Conservation (phyloP, 2,888 invertebrate species). For the Micropterix aruncella region DNA sequence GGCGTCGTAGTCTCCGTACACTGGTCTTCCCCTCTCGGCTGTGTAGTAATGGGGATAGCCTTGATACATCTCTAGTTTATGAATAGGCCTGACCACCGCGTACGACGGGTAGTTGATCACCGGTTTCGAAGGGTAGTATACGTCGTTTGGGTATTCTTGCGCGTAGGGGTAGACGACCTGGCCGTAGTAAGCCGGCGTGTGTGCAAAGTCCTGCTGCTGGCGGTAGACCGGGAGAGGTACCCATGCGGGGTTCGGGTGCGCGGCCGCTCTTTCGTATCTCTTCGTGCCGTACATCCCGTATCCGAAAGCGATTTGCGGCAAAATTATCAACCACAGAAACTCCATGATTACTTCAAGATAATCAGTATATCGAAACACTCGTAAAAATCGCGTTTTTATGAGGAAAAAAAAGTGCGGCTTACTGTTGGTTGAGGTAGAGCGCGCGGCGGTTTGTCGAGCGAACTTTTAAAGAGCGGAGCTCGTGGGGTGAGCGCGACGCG, state of each 20-base stretch:
- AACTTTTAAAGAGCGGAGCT: conserved; percentile 20
- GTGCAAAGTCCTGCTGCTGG: conserved; percentile 1
- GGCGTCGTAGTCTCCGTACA: conserved; percentile 17
- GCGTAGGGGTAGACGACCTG: conserved; percentile 29
- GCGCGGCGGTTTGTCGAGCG: conserved; percentile 26
- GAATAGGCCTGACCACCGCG: conserved; percentile 21
- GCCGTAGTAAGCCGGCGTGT: conserved; percentile 32
- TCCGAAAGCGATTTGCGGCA: conserved; percentile 11
- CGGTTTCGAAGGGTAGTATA: conserved; percentile 33
- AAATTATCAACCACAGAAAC: conserved; percentile 4
- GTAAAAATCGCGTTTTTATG: too few species aligned
- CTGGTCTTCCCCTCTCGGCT: conserved; percentile 23
- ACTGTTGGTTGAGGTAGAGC: too few species aligned
- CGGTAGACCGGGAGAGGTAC: conserved; percentile 11
- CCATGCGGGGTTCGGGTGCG: conserved; percentile 1
- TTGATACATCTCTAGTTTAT: conserved; percentile 26
- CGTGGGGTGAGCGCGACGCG: conserved; percentile 27
- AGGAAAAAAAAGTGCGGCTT: too few species aligned
- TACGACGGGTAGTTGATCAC: conserved; percentile 32
- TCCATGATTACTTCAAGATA: too few species aligned
- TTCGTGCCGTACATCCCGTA: conserved; percentile 26
- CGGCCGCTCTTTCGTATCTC: conserved; percentile 19
- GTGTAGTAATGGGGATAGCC: conserved; percentile 31
- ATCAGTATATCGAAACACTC: too few species aligned
- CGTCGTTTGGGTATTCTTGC: conserved; percentile 40